Evolutionary conservation across 2,797 vertebrate genomes (phyloP), one percentile per base, ranked within the genome.

Genomic region (Pempheris klunzingeri): DNA sequence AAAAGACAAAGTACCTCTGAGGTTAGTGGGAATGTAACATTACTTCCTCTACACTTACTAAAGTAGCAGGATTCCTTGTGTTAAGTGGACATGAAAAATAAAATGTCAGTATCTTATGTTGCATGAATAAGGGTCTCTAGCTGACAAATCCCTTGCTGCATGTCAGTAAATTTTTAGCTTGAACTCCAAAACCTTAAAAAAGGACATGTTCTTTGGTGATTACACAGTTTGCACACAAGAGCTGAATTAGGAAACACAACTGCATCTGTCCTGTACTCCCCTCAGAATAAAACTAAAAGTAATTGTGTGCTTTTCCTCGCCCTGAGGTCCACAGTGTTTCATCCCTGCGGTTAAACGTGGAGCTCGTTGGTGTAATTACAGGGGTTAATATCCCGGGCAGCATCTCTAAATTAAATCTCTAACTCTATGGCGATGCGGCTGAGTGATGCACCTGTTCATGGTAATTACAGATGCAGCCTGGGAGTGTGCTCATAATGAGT

Each of bases 351-450:
- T 85, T 83, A 76, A 82, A 74, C 57, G 64, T 70, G 49, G 74
- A 86, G 75, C 72, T 80, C 15, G 46, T 74, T 77, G 81, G 87
- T 83, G 88, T 90, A 93, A 95, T 95, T 94, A 96, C 90, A 71
- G 41, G 82, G 91, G 93, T 94, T 95, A 95, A 95, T 93, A 93
- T 94, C 91, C 83, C 54, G 74, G 90, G 90, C 88, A 89, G 86
- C 88, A 87, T 94, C 91, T 93, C 90, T 91, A 93, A 93, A 94
- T 95, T 90, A 94, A 93, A 94, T 92, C 88, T 91, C 84, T 83
- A 90, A 93, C 88, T 93, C 86, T 47, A 49, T 76, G 78, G 84
- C 73, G 79, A 92, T 81, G 87, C 20, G 78, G 81, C 84, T 90
- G 92, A 94, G 87, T 71, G 85, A 88, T 82, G 93, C 94, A 94